Percentiles rank a stretch among this genome's conserved stretches.
Evolutionary conservation across 2,113 vertebrate species (phyloP).

Genomic region (Xiphorhynchus elegans): DNA sequence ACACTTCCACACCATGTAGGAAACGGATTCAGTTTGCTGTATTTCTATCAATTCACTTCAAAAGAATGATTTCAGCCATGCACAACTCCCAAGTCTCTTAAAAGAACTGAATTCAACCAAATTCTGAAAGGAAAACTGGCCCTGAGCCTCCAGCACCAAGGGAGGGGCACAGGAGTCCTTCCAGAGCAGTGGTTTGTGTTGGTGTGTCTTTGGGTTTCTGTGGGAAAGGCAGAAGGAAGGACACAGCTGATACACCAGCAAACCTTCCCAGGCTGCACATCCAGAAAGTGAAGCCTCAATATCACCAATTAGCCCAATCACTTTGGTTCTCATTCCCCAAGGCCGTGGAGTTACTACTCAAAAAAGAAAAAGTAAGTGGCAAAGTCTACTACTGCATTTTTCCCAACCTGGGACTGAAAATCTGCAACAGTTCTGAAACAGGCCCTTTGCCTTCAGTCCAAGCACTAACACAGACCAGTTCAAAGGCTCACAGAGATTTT

Average conservation of each 20-base stretch:
- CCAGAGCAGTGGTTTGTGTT: background rate
- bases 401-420: background rate
- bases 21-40: background rate
- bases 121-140: background rate
- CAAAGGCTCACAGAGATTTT: background rate
- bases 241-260: accelerated
- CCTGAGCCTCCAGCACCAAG: background rate
- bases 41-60: background rate
- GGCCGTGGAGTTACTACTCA: background rate
- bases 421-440: background rate
- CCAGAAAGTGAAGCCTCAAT: accelerated
- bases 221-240: background rate
- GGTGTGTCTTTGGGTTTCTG: background rate
- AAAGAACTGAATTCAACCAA: background rate
- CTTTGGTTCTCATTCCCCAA: background rate
- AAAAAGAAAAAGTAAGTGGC: background rate
- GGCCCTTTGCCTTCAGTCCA: background rate
- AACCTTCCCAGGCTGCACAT: no score
- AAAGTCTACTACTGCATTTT: accelerated
- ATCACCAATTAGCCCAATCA: background rate
- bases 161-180: accelerated
- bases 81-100: background rate
- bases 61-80: background rate
- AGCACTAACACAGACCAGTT: background rate
- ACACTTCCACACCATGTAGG: accelerated